phyloP scores from a whole-genome alignment of 2,888 invertebrate species.

The Lasioglossum leucozonium region DNA sequence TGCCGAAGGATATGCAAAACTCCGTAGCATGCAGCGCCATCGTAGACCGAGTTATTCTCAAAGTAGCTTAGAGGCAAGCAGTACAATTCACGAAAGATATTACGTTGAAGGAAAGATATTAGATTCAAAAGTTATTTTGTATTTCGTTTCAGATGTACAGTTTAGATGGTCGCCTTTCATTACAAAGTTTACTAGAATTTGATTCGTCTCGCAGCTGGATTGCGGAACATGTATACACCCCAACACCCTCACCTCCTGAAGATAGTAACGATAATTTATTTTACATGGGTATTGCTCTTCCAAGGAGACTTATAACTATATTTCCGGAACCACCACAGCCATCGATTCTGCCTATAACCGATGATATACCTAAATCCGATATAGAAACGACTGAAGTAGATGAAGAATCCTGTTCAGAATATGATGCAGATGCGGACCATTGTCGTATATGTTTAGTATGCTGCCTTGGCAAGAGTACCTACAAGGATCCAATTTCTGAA shows the following conservation, averaged over 20 bases:
- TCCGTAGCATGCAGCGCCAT: constrained; percentile 89
- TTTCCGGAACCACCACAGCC: constrained; percentile 86
- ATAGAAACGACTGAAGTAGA: constrained; percentile 71
- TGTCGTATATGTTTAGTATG: constrained; percentile 80
- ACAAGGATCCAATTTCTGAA: constrained; percentile 69
- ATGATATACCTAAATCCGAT: constrained; percentile 63
- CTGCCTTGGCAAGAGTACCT: constrained; percentile 69
- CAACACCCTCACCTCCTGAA: constrained; percentile 77
- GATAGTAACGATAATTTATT: constrained; percentile 86
- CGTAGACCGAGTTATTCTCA: constrained; percentile 89
- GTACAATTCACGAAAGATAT: constrained; percentile 13
- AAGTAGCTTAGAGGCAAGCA: constrained; percentile 82
- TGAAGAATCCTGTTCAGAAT: constrained; percentile 79
- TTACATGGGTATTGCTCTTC: constrained; percentile 91
- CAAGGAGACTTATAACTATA: constrained; percentile 88
- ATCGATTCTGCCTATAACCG: constrained; percentile 47
- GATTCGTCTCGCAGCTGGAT: constrained; percentile 82
- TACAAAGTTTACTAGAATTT: constrained; percentile 81
- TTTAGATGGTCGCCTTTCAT: constrained; percentile 80
- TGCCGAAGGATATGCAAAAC: constrained; percentile 90
- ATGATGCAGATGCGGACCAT: constrained; percentile 75
- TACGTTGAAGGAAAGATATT: not conserved
- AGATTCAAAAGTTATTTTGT: not conserved
- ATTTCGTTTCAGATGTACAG: constrained; percentile 79
- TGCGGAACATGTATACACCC: constrained; percentile 74